Base-by-base conservation (phyloP, 2,113 vertebrate species). In the Gymnogyps californianus region DNA sequence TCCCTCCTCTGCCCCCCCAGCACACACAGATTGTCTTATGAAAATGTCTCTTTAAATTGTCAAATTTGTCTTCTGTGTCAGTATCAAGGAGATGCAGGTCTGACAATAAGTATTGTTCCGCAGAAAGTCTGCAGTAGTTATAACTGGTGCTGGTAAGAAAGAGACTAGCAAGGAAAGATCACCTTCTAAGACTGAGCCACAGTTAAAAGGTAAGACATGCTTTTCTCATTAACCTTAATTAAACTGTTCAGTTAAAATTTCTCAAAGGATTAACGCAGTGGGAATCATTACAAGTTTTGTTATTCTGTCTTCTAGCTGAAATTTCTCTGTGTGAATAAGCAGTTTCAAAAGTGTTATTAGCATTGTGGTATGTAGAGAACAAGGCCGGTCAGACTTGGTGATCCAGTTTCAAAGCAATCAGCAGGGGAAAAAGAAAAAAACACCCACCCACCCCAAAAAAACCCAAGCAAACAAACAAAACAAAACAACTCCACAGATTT, bases 171-270 rank as follows among this genome's bases (percentile, higher is more conserved):
- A 77, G 46, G 13, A 66, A 88, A 79, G 77, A 55, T 4, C 47
- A 15, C 55, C 17, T 54, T 83, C 46, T 55, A 52, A 55, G 62
- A 71, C 47, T 58, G 64, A 91, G 25, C 51, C 38, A 47, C 59
- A 47, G 42, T 76, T 94, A 58, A 16, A 59, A 93, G 92, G 90
- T 84, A 96, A 93, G 79, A 82, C 2, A 2, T 67, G 29, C 38
- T 90, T 93, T 93, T 81, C 76, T 83, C 42, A 70, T 89, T 86
- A 86, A 74, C 38, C 38, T 86, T 90, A 81, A 86, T 93, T 74
- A 86, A 83, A 88, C 44, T 44, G 20, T 42, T 74, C 29, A 25
- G 14, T 62, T 93, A 85, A 86, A 90, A 76, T 36, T 55, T 83
- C 66, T 91, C 31, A 54, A 66, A 38, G 34, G 75, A 80, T 74